Evolutionary conservation across 64 coral and sea anemone species (phyloP).

Genomic region (Hydrozoanthus tunicans): DNA sequence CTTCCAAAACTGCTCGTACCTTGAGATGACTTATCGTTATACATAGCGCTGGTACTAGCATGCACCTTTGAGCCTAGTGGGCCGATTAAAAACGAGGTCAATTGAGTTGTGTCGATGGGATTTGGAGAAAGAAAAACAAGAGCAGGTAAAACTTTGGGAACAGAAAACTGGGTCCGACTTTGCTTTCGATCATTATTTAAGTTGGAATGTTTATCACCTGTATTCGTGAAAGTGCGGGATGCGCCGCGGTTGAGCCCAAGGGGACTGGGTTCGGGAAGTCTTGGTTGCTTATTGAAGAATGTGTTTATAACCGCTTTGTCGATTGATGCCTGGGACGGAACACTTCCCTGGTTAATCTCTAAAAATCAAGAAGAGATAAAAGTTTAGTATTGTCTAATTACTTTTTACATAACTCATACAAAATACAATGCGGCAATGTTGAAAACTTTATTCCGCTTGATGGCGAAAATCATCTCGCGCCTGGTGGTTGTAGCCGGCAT

Average conservation of each 20-base stretch:
- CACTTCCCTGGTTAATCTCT: neutral
- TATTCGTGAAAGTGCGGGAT: neutral
- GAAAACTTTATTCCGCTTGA: no score
- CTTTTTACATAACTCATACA: no score
- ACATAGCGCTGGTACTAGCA: constrained; percentile 5
- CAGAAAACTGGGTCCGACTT: constrained; percentile 22
- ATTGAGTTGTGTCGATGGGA: constrained; percentile 7
- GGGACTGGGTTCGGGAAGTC: constrained; percentile 13
- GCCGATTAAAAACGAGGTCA: constrained; percentile 41
- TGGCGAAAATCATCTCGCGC: no score
- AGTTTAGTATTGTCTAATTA: no score
- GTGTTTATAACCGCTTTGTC: constrained; percentile 59
- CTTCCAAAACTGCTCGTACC: neutral
- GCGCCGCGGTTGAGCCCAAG: neutral
- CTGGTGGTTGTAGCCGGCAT: no score
- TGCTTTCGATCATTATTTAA: constrained; percentile 13
- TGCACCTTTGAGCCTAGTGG: neutral
- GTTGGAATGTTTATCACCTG: constrained; percentile 42
- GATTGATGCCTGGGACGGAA: constrained; percentile 23
- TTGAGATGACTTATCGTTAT: neutral
- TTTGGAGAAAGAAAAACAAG: constrained; percentile 36
- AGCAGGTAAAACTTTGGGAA: constrained; percentile 16
- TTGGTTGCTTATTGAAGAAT: constrained; percentile 16
- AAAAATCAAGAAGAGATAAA: neutral
- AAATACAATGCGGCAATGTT: no score